Evolutionary conservation across 2,888 invertebrate species (phyloP), one percentile per base, ranked within the genome.

Genomic region (Imbricaverruca yamaguchii): DNA sequence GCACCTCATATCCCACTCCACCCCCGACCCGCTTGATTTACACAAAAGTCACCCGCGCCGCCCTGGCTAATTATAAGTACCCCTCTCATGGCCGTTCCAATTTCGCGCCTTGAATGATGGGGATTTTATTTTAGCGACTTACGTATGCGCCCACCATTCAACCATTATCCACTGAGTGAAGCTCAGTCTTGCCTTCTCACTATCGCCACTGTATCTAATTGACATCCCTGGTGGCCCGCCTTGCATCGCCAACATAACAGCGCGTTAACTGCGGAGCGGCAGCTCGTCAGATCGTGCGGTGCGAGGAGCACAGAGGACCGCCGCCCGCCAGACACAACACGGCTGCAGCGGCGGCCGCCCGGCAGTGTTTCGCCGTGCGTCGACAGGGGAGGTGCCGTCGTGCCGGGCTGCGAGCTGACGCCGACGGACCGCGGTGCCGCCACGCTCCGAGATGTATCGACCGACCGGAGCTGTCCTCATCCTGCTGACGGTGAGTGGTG

Each of bases 61-160:
- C 25, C 25, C 67, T 25, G 25, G 25, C 67, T 67, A 67, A 67
- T 67, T 67, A 13, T 67, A 25, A 25, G 67, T 11, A 25, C 25
- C 63, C 67, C 67, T 67, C 65, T 67, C 25, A 23, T 25, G 67
- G 67, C 67, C 67, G 67, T 67, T 67, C 67, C 25, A 67, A 67
- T 67, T 67, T 67, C 67, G 67, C 67, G 67, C 67, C 67, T 13
- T 12, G 13, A 23, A 67, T 6, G 7, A n/a, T 25, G 67, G 12
- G 67, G 23, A 9, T 12, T 12, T 67, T n/a, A 25, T 23, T 21
- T 67, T 25, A 23, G 67, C 67, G 67, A 12, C 9, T 10, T 10
- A 21, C 8, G 0, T 2, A n/a, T n/a, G n/a, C 6, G 18, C 15
- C 21, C 21, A 39, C 21, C 63, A 63, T 18, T n/a, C n/a, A 21